Percentiles rank a stretch among this genome's conserved stretches.
Conservation (phyloP, 2,888 invertebrate genomes). For the Prenolepis imparis region DNA sequence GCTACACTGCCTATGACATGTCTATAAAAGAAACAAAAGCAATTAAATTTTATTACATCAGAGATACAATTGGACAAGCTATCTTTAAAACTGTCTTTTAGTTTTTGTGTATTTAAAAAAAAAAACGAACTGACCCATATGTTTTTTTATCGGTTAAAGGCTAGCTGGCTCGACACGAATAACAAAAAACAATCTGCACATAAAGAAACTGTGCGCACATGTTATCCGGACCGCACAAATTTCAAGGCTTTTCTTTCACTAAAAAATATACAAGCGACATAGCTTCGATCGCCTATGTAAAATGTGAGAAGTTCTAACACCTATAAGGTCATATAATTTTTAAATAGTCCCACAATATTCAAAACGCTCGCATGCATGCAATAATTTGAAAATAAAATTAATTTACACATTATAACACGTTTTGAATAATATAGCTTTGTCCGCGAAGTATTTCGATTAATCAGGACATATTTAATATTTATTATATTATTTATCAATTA, state of each 20-base stretch:
- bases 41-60: constrained; percentile 21
- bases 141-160: constrained; percentile 49
- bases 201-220: constrained; percentile 47
- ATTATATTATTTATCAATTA: neutral
- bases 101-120: neutral
- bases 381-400: neutral
- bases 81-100: constrained; percentile 15
- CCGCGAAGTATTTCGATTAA: neutral
- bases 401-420: neutral
- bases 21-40: neutral
- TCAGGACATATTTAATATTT: neutral
- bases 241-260: constrained; percentile 47
- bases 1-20: no score
- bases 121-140: neutral
- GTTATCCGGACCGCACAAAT: constrained; percentile 29
- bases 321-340: neutral
- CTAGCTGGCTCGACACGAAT: constrained; percentile 20
- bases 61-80: neutral
- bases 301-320: constrained; percentile 4
- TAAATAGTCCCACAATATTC: neutral
- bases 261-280: constrained; percentile 42
- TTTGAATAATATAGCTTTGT: neutral
- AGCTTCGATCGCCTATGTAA: constrained; percentile 34
- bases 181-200: constrained; percentile 45
- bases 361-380: neutral